Percentiles rank a stretch among this genome's conserved stretches.
These are phyloP conservation scores for Euphydryas editha DNA, from an alignment of 2,888 invertebrate species.

Conservation along the genomic window DNA sequence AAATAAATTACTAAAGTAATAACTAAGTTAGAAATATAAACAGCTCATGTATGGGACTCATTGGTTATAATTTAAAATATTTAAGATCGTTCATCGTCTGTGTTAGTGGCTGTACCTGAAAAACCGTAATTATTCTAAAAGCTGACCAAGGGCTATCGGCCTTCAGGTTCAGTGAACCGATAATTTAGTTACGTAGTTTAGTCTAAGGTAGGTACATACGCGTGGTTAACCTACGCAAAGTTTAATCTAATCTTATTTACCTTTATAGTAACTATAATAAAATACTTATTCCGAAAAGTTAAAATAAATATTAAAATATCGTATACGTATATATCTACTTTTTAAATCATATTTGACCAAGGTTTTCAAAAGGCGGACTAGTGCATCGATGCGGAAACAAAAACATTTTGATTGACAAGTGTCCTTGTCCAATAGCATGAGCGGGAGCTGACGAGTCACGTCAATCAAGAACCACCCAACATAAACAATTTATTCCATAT, in stretches of 20 bases:
- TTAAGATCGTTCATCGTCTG: constrained; percentile 43
- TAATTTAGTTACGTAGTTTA: constrained; percentile 45
- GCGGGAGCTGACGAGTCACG: constrained; percentile 90
- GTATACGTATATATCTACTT: background rate
- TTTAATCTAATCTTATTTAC: background rate
- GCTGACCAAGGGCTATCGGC: constrained; percentile 75
- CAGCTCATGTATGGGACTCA: background rate
- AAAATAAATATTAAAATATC: background rate
- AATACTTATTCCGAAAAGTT: background rate
- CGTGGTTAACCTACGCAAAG: constrained; percentile 12
- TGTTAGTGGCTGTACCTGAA: constrained; percentile 48
- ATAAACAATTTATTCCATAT: constrained; percentile 56
- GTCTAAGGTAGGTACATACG: constrained; percentile 29
- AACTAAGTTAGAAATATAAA: background rate
- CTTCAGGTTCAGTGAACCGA: constrained; percentile 74
- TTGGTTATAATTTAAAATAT: background rate
- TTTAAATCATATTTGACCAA: background rate
- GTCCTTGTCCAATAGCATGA: constrained; percentile 90
- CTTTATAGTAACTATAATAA: background rate
- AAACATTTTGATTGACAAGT: constrained; percentile 90
- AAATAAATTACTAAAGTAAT: too few relatives aligned
- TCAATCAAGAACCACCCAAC: constrained; percentile 85
- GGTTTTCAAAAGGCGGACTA: constrained; percentile 48
- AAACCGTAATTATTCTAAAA: constrained; percentile 59
- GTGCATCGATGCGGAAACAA: constrained; percentile 67